Base-by-base conservation (phyloP, 2,113 vertebrate genomes). In the Petromus typicus region DNA sequence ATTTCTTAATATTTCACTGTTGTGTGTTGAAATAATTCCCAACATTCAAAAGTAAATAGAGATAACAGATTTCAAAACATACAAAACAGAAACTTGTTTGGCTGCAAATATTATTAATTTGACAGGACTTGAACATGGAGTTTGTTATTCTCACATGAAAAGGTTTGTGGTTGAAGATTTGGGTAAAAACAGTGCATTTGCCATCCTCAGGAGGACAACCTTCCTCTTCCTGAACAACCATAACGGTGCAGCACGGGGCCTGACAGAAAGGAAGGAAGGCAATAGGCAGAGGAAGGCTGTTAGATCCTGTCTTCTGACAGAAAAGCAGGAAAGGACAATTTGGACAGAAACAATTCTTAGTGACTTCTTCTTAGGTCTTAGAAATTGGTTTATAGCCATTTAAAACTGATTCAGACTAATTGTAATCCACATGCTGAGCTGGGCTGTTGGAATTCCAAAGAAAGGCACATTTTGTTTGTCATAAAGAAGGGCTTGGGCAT, bases 1-100 rank as follows among this genome's bases (percentile, higher is more conserved):
- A 10, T 79, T 67, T 75, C n/a, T 92, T 63, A 80, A 43, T 57
- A 45, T 5, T 87, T 48, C 16, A 45, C 1, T 57, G 34, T 57
- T 64, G 2, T 10, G 30, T 75, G 37, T 30, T 59, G 76, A 86
- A 57, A 34, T 59, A 43, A 89, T 66, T 75, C 7, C 22, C 20
- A 63, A 92, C 34, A 16, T 93, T 90, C 27, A 54, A 92, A 76
- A 84, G 43, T 76, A 69, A 90, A 37, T 7, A 83, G 80, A 83
- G 20, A 81, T 37, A 40, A 57, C 32, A 54, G 69, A 22, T 37
- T 59, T 57, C 37, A 10, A 80, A 80, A 4, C 14, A 27, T 5
- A 57, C 4, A 7, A 57, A 57, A 92, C 40, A 83, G 23, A 17
- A 57, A 57, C 27, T 75, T 79, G 17, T 61, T 78, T 86, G 63